Conservation (phyloP, 2,113 vertebrate genomes). For the Uropsilus gracilis region DNA sequence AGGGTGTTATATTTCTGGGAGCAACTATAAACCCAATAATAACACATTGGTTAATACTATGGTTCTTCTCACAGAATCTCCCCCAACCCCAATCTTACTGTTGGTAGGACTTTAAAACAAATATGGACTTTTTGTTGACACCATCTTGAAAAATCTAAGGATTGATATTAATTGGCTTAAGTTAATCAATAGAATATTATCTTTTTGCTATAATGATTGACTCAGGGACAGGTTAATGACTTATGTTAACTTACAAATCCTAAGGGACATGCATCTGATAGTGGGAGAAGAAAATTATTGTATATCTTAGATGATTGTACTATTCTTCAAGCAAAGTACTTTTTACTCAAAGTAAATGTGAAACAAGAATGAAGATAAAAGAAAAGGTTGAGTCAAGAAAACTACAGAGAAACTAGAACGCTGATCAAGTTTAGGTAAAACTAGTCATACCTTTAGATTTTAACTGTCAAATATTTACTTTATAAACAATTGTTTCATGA, state of each 20-base stretch:
- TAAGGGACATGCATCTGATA: background rate
- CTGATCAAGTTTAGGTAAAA: background rate
- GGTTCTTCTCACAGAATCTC: background rate
- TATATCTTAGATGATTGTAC: background rate
- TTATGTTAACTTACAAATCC: background rate
- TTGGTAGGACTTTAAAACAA: background rate
- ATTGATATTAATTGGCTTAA: background rate
- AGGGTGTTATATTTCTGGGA: background rate
- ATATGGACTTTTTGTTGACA: background rate
- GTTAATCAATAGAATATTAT: background rate
- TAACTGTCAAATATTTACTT: background rate
- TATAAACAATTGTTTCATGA: background rate
- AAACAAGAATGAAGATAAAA: background rate
- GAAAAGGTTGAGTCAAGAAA: background rate
- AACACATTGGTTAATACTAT: background rate
- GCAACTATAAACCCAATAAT: background rate
- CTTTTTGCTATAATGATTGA: background rate
- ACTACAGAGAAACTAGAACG: background rate
- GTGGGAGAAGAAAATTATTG: background rate
- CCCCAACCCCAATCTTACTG: no score
- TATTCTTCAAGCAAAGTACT: no score
- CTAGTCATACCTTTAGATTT: background rate
- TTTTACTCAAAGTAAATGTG: background rate
- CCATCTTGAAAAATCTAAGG: background rate
- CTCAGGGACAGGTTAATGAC: background rate